Evolutionary conservation across 2,113 vertebrate species (phyloP).

Genomic region (Coreoperca whiteheadi): DNA sequence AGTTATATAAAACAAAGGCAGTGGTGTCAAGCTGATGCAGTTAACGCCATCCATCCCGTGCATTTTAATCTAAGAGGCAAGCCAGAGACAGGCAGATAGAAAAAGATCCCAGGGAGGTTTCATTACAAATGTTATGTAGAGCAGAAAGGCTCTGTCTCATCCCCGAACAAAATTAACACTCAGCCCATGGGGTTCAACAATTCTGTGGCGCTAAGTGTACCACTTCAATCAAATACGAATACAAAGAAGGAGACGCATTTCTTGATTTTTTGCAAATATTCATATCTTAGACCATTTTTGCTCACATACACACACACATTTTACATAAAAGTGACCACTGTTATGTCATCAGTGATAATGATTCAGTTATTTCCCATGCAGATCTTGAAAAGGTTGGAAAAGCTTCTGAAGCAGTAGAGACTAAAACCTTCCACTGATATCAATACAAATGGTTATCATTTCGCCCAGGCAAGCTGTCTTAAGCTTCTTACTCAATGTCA

Average conservation of each 20-base stretch:
- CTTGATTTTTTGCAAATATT: constrained; percentile 3
- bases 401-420: constrained; percentile 3
- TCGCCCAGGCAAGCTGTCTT: neutral
- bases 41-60: constrained; percentile 34
- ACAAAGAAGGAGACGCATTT: neutral
- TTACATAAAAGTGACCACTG: constrained; percentile 12
- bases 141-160: constrained; percentile 55
- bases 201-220: neutral
- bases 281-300: neutral
- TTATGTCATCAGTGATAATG: constrained; percentile 10
- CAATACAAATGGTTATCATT: constrained; percentile 24
- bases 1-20: neutral
- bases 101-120: constrained; percentile 33
- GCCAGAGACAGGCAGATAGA: constrained; percentile 1
- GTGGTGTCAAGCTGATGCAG: neutral
- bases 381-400: constrained; percentile 19
- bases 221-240: constrained; percentile 20
- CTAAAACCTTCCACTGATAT: constrained; percentile 13
- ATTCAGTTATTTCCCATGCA: neutral
- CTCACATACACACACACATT: neutral
- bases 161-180: constrained; percentile 40
- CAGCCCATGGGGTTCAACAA: constrained; percentile 19
- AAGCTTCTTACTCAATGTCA: constrained; percentile 13
- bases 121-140: constrained; percentile 56
- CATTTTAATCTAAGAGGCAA: constrained; percentile 28